A percentile compares a stretch with the other conserved stretches of the same genome.
These are phyloP conservation scores for Conomelus anceps DNA, from an alignment of 2,888 invertebrate genomes.

Conservation along the genomic window DNA sequence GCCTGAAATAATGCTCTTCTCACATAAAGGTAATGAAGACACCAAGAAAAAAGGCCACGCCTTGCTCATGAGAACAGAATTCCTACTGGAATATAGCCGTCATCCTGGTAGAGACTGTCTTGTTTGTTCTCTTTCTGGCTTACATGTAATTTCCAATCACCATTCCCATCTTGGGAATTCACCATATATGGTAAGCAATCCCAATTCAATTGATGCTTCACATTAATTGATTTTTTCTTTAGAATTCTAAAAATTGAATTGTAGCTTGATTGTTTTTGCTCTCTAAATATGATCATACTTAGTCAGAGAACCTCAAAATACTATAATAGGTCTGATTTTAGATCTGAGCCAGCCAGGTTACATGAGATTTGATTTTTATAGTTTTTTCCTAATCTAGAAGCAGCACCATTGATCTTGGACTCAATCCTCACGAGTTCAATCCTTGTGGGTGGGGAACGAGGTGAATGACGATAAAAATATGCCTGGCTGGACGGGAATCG, in stretches of 20 bases:
- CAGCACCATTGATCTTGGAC: no score
- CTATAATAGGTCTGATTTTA: no score
- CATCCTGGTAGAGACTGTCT: slow-evolving; percentile 59
- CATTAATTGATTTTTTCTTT: background rate
- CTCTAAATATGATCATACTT: no score
- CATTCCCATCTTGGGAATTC: slow-evolving; percentile 2
- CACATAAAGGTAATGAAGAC: slow-evolving; percentile 46
- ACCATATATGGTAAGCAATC: slow-evolving; percentile 15
- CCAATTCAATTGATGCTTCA: background rate
- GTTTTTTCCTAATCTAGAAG: no score
- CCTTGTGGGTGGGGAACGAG: no score
- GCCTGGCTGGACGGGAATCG: no score
- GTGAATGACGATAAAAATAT: no score
- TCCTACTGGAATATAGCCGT: slow-evolving; percentile 61
- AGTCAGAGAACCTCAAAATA: no score
- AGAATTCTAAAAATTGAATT: background rate
- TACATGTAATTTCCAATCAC: slow-evolving; percentile 53
- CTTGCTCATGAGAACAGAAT: slow-evolving; percentile 60
- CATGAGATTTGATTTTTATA: no score
- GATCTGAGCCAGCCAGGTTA: no score
- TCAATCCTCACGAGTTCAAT: no score
- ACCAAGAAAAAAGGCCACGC: slow-evolving; percentile 54
- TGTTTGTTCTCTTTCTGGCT: slow-evolving; percentile 53
- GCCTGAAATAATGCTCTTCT: slow-evolving; percentile 70
- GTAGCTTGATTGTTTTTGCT: no score